Base-by-base conservation (phyloP, 2,888 invertebrate species). In the Metallyticus violacea region DNA sequence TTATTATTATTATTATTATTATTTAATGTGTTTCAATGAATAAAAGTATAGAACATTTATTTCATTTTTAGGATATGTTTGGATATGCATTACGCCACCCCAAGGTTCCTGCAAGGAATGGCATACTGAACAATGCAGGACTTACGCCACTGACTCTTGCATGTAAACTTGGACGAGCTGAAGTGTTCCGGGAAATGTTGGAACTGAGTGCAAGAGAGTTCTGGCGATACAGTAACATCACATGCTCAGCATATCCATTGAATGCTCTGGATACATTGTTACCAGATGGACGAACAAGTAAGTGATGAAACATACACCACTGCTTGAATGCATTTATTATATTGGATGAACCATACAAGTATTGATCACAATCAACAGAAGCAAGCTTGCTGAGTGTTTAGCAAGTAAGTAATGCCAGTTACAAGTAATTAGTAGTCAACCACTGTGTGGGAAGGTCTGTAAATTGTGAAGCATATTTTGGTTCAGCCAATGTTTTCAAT, bases 221-320 rank as follows among this genome's bases (percentile, higher is more conserved):
- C 92, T 99, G 99, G 99, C 94, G 99, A 85, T 99, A 99, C 93
- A 99, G 99, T 91, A 99, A 99, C 91, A 99, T 99, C 89, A 99
- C 98, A 9, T 99, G 99, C 92, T 99, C 99, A 0, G 99, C 98
- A 5, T 99, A 99, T 92, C 99, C 99, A 0, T 93, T 99, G 85
- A 98, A 98, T 91, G 98, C 99, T 1, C 93, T 99, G 90, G 99
- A 99, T 91, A 99, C 99, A 0, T 94, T 99, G 87, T 93, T 97
- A 87, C 98, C 99, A 6, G 97, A 98, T 92, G 99, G 99, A 85
- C 94, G 97, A 89, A 99, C 99, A 89, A 99, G 99, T 99, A 93
- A 93, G 94, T 91, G 81, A 22, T 78, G 40, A 81, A 28, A 87
- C 26, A 28, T 25, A n/a, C n/a, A n/a, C n/a, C n/a, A n/a, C n/a